Conservation (phyloP, 2,797 vertebrate species). For the Enteromius afrohamiltoni region DNA sequence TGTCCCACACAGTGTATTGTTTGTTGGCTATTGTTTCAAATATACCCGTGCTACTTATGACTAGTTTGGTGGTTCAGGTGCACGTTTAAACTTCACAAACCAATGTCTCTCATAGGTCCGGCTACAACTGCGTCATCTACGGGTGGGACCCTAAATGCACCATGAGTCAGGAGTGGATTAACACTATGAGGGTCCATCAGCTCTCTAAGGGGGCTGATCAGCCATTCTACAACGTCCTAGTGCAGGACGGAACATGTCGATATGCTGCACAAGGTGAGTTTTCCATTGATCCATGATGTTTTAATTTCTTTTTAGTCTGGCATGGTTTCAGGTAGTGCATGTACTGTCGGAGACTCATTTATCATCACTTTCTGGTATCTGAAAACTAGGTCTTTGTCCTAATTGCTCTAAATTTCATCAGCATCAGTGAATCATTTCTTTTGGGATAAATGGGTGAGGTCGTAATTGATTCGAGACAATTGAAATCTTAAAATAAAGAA, state of each 20-base stretch:
- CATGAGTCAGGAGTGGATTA: slow-evolving; percentile 98
- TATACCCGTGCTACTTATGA: too few species aligned
- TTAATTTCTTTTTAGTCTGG: background rate
- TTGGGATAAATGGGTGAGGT: background rate
- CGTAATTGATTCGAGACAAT: background rate
- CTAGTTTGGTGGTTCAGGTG: too few species aligned
- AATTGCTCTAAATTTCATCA: slow-evolving; percentile 12
- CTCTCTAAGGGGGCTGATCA: slow-evolving; percentile 89
- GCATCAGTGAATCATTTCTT: slow-evolving; percentile 4
- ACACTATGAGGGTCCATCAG: slow-evolving; percentile 95
- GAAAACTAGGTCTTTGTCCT: slow-evolving; percentile 7
- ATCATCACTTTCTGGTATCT: background rate
- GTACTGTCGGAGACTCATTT: background rate
- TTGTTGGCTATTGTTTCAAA: too few species aligned
- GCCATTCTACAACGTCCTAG: slow-evolving; percentile 96
- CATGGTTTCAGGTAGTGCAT: background rate
- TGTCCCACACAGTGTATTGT: too few species aligned
- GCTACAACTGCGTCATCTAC: slow-evolving; percentile 95
- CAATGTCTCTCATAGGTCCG: slow-evolving; percentile 74
- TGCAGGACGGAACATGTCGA: slow-evolving; percentile 94
- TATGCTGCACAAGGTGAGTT: slow-evolving; percentile 91
- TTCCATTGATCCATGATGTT: background rate
- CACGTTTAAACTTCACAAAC: background rate
- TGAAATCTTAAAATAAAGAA: background rate
- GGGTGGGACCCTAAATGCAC: slow-evolving; percentile 98